Evolutionary conservation across 2,888 invertebrate species (phyloP), one percentile per base, ranked within the genome.

Genomic region (Asteroscopus sphinx): DNA sequence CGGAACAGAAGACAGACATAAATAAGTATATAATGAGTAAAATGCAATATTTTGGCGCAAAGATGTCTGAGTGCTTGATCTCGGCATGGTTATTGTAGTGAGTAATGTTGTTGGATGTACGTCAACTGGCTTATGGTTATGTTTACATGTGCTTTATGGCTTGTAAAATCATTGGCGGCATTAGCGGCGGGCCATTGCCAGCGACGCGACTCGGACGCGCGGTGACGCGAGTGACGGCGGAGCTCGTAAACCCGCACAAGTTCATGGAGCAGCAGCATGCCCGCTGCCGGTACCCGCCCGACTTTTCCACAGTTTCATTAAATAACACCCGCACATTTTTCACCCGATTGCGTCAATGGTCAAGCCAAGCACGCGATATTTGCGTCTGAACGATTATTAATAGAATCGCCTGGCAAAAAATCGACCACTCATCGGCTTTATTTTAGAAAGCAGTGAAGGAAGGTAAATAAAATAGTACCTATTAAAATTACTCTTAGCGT

Each of bases 261-360:
- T 92, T 91, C 92, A 91, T 80, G 92, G 91, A 81, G 73, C 76
- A 53, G 58, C 59, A 79, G 73, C 76, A 77, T 72, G 82, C 77
- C 82, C 79, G 70, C 61, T 68, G 63, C 35, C 46, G 47, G 79
- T 88, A 82, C 85, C 88, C 86, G 83, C 86, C 81, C 80, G 83
- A 83, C 85, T 92, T 89, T n/a, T 89, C 87, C 89, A 85, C 70
- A 74, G 77, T 82, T 87, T 87, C 85, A 90, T 89, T 89, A 89
- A 93, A 92, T 90, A 91, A 90, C 87, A 81, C 82, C 85, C 83
- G 85, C 87, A 87, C 88, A 92, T 92, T 94, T 94, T 92, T 92
- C 89, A 86, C 82, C 76, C 85, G 85, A 90, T 92, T 94, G 87
- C 93, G 93, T 94, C 93, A 93, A 91, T 92, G 89, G 86, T 86